A percentile compares a stretch with the other conserved stretches of the same genome.
These are phyloP conservation scores for Idaea aversata DNA, from an alignment of 2,888 invertebrate species.

Conservation along the genomic window DNA sequence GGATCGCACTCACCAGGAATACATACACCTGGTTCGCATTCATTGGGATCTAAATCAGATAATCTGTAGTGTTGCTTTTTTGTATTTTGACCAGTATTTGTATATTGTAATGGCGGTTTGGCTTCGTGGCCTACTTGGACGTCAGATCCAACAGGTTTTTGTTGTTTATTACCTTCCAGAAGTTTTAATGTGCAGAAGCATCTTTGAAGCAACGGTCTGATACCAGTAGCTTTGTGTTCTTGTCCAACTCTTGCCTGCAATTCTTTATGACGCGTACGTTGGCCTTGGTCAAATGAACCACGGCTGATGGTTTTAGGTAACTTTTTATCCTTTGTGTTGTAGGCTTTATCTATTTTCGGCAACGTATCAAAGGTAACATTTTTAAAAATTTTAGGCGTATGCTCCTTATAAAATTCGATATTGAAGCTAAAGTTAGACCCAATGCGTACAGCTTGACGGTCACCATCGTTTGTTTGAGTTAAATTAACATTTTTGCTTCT, in stretches of 20 bases:
- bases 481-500: slow-evolving; percentile 15
- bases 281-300: slow-evolving; percentile 5
- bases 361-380: not conserved
- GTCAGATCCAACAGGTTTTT: not conserved
- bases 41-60: slow-evolving; percentile 11
- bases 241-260: slow-evolving; percentile 16
- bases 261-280: slow-evolving; percentile 6
- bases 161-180: slow-evolving; percentile 4
- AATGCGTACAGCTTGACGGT: slow-evolving; percentile 22
- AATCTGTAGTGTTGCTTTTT: not conserved
- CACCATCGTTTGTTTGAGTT: slow-evolving; percentile 2
- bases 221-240: slow-evolving; percentile 22
- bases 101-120: not conserved
- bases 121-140: not conserved
- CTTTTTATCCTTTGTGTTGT: slow-evolving; percentile 5
- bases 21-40: slow-evolving; percentile 41
- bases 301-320: slow-evolving; percentile 7
- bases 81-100: not conserved
- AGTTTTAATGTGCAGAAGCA: slow-evolving; percentile 37
- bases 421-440: slow-evolving; percentile 31
- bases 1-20: slow-evolving; percentile 44
- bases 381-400: slow-evolving; percentile 1
- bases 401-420: slow-evolving; percentile 31
- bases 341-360: not conserved
- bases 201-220: slow-evolving; percentile 31